phyloP scores from a whole-genome alignment of 2,113 vertebrate genomes.

The Ranitomeya variabilis region DNA sequence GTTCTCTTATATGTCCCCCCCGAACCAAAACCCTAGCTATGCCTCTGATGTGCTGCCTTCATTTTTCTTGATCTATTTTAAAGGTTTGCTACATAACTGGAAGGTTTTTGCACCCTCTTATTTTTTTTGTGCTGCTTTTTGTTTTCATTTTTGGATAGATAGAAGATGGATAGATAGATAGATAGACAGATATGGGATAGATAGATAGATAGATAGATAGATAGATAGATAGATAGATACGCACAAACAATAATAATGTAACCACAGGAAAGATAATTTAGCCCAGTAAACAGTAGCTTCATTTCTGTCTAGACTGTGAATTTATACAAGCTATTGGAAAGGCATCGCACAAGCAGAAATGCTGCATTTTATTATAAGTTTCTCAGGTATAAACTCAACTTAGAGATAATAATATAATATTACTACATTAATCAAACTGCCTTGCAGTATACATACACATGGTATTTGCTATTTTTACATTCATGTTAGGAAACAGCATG shows the following conservation, averaged over 20 bases:
- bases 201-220: not conserved
- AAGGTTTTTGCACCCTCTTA: too few relatives aligned
- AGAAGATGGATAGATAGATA: too few relatives aligned
- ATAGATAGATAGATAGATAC: not conserved
- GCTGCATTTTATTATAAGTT: conserved; percentile 24
- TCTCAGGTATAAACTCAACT: conserved; percentile 29
- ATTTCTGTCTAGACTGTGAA: conserved; percentile 9
- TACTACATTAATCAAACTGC: conserved; percentile 24
- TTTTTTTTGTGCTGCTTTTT: too few relatives aligned
- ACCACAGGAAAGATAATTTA: conserved; percentile 3
- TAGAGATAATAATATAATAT: conserved; percentile 49
- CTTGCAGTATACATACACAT: not conserved
- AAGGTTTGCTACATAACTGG: too few relatives aligned
- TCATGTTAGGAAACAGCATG: not conserved
- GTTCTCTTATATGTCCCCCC: too few relatives aligned
- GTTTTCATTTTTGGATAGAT: too few relatives aligned
- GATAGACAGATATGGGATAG: too few relatives aligned
- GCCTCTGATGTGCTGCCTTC: too few relatives aligned
- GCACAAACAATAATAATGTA: not conserved
- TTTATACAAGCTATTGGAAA: not conserved
- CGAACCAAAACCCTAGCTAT: too few relatives aligned
- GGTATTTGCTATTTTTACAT: not conserved
- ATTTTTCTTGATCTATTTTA: too few relatives aligned
- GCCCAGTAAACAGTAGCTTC: not conserved
- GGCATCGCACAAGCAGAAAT: conserved; percentile 8